Evolutionary conservation across 1,140 invertebrate species (phyloP).

Genomic region (Habropoda laboriosa): DNA sequence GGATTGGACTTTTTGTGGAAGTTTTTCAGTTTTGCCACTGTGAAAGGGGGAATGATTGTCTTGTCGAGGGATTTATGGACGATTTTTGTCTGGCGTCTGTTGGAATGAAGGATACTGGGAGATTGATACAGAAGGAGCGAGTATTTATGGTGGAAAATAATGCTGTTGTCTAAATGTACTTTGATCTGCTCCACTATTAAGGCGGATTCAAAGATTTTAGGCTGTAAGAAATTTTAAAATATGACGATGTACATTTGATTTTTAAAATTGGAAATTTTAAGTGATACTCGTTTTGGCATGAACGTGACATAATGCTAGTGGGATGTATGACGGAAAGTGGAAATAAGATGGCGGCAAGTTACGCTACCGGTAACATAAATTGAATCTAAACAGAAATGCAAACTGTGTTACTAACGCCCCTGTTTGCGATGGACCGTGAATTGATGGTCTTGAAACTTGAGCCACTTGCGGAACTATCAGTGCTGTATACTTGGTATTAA

Average conservation of each 20-base stretch:
- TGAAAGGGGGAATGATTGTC: background rate
- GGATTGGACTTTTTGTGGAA: background rate
- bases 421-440: conserved; percentile 26
- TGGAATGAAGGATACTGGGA: background rate
- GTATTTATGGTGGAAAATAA: background rate
- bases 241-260: no score
- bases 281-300: no score
- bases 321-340: background rate
- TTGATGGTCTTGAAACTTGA: conserved; percentile 28
- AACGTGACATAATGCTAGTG: background rate
- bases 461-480: conserved; percentile 13
- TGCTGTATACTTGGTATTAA: conserved; percentile 11
- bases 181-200: no score
- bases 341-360: conserved; percentile 1
- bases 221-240: background rate
- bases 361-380: conserved; percentile 5
- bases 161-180: no score
- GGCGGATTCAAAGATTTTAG: no score
- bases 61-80: background rate
- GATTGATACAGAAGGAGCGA: background rate
- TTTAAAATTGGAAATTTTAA: no score
- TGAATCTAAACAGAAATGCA: conserved; percentile 29
- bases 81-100: background rate
- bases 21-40: background rate
- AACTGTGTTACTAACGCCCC: conserved; percentile 2